Conservation (phyloP, 2,797 vertebrate genomes). For the Liparis tanakae region DNA sequence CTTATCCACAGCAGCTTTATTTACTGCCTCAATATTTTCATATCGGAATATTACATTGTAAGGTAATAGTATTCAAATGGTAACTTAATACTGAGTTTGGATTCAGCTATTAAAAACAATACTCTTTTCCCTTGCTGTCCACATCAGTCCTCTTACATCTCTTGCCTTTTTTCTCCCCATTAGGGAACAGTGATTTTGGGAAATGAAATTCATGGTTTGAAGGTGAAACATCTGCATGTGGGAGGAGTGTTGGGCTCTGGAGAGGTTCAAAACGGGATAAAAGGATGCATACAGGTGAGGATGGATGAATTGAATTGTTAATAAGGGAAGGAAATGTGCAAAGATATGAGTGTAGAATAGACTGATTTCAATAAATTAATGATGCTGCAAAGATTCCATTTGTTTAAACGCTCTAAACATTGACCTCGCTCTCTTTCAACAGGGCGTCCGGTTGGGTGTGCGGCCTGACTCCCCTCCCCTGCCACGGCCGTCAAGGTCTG, state of each 20-base stretch:
- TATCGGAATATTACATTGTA: neutral
- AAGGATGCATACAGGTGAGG: constrained; percentile 95
- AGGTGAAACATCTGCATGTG: constrained; percentile 95
- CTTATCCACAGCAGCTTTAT: constrained; percentile 12
- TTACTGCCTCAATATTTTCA: constrained; percentile 1
- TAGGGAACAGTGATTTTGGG: constrained; percentile 94
- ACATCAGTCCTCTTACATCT: constrained; percentile 8
- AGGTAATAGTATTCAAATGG: constrained; percentile 20
- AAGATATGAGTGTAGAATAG: neutral
- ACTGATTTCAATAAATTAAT: neutral
- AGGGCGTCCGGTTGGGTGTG: constrained; percentile 94
- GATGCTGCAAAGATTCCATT: neutral
- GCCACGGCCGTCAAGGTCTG: constrained; percentile 86
- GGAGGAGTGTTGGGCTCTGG: constrained; percentile 91
- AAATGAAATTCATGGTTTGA: constrained; percentile 94
- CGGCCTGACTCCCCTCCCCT: constrained; percentile 84
- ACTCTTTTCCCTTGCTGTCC: constrained; percentile 35
- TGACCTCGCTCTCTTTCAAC: constrained; percentile 4
- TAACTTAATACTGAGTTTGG: constrained; percentile 11
- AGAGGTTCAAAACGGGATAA: constrained; percentile 91
- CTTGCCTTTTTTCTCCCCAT: constrained; percentile 27
- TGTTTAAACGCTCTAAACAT: neutral
- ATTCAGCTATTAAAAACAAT: constrained; percentile 34
- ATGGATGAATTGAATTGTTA: neutral
- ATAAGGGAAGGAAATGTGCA: constrained; percentile 2